Evolutionary conservation across 2,113 vertebrate genomes (phyloP), one percentile per base, ranked within the genome.

Genomic region (Tretioscincus oriximinensis): DNA sequence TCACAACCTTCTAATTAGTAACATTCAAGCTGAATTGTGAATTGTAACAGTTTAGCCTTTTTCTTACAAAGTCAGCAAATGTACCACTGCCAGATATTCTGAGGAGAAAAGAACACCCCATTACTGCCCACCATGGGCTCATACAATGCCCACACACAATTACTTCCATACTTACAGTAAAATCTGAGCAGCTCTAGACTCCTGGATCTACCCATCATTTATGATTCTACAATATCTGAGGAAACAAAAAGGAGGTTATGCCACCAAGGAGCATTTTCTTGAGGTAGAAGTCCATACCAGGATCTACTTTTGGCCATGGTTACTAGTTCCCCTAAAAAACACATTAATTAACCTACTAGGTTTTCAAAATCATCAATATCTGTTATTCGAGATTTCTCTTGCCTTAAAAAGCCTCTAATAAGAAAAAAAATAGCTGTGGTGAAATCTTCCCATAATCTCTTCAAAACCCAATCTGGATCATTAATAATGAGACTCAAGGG

Each of bases 381-480:
- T 45, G 4, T 24, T 63, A 63, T 63, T 22, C 24, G 5, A 26
- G 18, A 6, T 14, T 54, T 47, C 24, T 26, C 26, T 5, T 85
- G 28, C 47, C 71, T n/a, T 21, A 47, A 80, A 64, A 77, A 54
- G 29, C 58, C 22, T n/a, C 28, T 75, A 24, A 63, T 24, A 14
- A 41, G 51, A 58, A 58, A n/a, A 31, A 70, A 81, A 77, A 64
- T n/a, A 51, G n/a, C 20, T 41, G 60, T 73, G 29, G 16, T 9
- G 1, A 20, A 65, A 82, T 26, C 61, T 67, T 64, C 67, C 47
- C 67, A 76, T 74, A 41, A 54, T 74, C 20, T 71, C n/a, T 45
- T 54, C 67, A 71, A 70, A 78, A 76, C 21, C 41, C 68, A 45
- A 5, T 58, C 7, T 29, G 22, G 78, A 81, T 78, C 73, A 41